Evolutionary conservation across 2,113 vertebrate species (phyloP).

Genomic region (Heterocephalus glaber): DNA sequence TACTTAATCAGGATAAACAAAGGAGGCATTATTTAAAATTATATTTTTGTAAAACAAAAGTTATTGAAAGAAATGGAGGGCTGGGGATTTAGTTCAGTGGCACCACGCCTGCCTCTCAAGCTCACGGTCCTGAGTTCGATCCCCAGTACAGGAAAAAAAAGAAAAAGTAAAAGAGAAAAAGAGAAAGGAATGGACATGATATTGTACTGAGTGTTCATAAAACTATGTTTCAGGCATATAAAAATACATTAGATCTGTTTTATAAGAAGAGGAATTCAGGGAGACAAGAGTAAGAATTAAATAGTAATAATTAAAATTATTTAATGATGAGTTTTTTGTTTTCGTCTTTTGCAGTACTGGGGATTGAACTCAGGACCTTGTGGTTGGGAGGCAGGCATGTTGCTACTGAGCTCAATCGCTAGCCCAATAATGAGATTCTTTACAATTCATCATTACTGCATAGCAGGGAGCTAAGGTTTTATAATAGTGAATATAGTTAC

Average conservation of each 20-base stretch:
- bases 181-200: constrained; percentile 55
- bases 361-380: no score
- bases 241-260: constrained; percentile 13
- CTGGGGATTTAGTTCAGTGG: no score
- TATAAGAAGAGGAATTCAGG: constrained; percentile 48
- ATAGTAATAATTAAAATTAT: no score
- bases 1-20: not conserved
- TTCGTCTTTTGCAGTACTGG: no score
- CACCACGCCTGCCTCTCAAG: no score
- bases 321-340: not conserved
- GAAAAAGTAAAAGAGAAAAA: no score
- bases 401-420: no score
- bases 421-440: not conserved
- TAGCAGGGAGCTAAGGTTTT: not conserved
- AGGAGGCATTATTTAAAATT: constrained; percentile 62
- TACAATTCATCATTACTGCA: not conserved
- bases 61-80: constrained; percentile 41
- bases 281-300: constrained; percentile 30
- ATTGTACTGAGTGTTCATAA: not conserved
- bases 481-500: not conserved
- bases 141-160: no score
- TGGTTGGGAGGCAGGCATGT: no score
- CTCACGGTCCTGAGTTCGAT: no score
- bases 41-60: constrained; percentile 40
- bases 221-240: constrained; percentile 15